Base-by-base conservation (phyloP, 2,888 invertebrate genomes). In the Taenaris catops region DNA sequence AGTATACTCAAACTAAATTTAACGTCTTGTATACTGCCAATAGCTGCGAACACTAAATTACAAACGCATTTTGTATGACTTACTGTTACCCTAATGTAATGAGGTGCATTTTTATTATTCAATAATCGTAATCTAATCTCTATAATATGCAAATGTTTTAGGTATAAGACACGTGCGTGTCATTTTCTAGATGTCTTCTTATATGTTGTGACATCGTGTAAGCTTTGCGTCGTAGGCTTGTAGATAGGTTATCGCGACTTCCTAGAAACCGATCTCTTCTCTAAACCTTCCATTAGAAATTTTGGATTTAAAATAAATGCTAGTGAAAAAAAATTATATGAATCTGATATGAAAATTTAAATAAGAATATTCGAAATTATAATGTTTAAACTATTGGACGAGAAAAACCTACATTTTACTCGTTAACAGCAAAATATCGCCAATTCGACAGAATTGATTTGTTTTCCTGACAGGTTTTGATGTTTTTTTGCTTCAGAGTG, bases 201-300 rank as follows among this genome's bases (percentile, higher is more conserved):
- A 48, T 78, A 64, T 80, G 81, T 83, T 79, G 79, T 81, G 36
- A 73, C 72, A 66, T 72, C 56, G 63, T 76, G 72, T 74, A 73
- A 68, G 83, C 79, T 80, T 79, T 59, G 76, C 76, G 59, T 56
- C 46, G 71, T 81, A 81, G 80, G 68, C 68, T 73, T 63, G 69
- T 83, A 83, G 83, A 71, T 81, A 81, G 83, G 80, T 74, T 73
- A 64, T 66, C 70, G 76, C 75, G 68, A 79, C 84, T 83, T 83
- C 83, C 84, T 79, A 79, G 71, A 67, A 76, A 79, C 69, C 58
- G 63, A 74, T 63, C 70, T 74, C 79, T 81, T 79, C 78, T 80
- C 63, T 59, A 60, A 62, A 71, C 68, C 83, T 83, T 83, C 83
- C 83, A 83, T 58, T 76, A 81, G 79, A 75, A 66, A 55, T 69